Base-by-base conservation (phyloP, 2,888 invertebrate genomes). In the Orthonevra nobilis region DNA sequence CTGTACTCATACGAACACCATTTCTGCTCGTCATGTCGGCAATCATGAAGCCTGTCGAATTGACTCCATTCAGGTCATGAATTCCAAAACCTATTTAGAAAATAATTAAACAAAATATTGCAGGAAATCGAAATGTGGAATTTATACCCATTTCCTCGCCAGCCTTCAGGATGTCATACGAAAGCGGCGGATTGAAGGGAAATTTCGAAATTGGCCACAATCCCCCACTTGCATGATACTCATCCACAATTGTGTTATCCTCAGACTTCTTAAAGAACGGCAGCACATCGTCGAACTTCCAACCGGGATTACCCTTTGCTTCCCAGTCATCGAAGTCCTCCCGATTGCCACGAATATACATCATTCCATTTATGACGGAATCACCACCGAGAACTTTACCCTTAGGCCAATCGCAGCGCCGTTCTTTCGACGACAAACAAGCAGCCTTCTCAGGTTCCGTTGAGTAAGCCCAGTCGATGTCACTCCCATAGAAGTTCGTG, bases 351-450 rank as follows among this genome's bases (percentile, higher is more conserved):
- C 97, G 90, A 0, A 94, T 92, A 86, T 96, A 96, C 1, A 95
- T 89, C 93, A 97, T 93, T 84, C 93, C 95, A 89, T 97, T 96
- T 3, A 95, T 93, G 3, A 95, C 93, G 19, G 95, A 95, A 1
- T 94, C 93, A 0, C 96, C 96, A 0, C 97, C 97, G 14, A 96
- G 86, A 0, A 93, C 94, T 85, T 93, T 94, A 0, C 96, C 96
- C 46, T 93, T 90, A 0, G 94, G 94, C 91, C 94, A 92, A 82
- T 91, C 93, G 84, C 95, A 93, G 1, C 87, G 87, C 2, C 88
- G 84, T 82, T 82, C 81, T 34, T 83, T 83, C 0, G 89, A 81
- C 0, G 90, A 91, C 9, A 90, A 86, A 72, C 92, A 92, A 0
- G 90, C 90, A 36, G 90, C 89, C 14, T 87, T 85, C n/a, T 90